A percentile compares a stretch with the other conserved stretches of the same genome.
Conservation (phyloP, 2,797 vertebrate species). For the Eulemur coronatus region DNA sequence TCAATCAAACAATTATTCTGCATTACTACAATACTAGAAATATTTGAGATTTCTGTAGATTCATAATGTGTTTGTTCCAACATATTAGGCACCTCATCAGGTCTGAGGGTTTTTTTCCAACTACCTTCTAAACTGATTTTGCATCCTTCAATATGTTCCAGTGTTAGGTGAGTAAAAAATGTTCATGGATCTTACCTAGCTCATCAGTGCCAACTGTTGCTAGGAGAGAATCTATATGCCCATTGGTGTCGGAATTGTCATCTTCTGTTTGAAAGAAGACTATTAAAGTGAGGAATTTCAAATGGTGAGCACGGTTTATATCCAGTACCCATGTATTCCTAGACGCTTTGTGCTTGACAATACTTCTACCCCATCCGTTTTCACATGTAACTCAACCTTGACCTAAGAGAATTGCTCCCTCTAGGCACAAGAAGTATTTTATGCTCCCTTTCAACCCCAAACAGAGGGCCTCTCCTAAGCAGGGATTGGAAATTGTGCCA, state of each 20-base stretch:
- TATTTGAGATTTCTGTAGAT: conserved; percentile 76
- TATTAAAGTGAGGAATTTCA: neutral
- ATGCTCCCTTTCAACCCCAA: conserved; percentile 55
- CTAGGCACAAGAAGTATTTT: conserved; percentile 61
- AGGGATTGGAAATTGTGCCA: conserved; percentile 74
- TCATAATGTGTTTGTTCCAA: conserved; percentile 73
- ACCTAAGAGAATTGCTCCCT: conserved; percentile 59
- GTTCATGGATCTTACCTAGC: conserved; percentile 46
- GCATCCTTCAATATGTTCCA: conserved; percentile 41
- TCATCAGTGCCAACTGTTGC: neutral
- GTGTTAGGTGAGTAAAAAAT: conserved; percentile 35
- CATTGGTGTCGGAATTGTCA: neutral
- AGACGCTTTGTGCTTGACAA: conserved; percentile 15
- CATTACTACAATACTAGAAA: conserved; percentile 73
- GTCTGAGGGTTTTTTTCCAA: conserved; percentile 43
- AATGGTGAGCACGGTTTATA: neutral
- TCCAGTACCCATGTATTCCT: neutral
- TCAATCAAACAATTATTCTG: conserved; percentile 75
- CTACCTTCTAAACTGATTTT: conserved; percentile 66
- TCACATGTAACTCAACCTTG: conserved; percentile 15
- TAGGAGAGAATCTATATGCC: neutral
- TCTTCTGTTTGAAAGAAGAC: neutral
- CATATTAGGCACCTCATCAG: conserved; percentile 79
- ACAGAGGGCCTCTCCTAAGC: conserved; percentile 64
- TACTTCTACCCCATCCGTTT: neutral